Evolutionary conservation across 2,113 vertebrate species (phyloP).

Genomic region (Callorhinus ursinus): DNA sequence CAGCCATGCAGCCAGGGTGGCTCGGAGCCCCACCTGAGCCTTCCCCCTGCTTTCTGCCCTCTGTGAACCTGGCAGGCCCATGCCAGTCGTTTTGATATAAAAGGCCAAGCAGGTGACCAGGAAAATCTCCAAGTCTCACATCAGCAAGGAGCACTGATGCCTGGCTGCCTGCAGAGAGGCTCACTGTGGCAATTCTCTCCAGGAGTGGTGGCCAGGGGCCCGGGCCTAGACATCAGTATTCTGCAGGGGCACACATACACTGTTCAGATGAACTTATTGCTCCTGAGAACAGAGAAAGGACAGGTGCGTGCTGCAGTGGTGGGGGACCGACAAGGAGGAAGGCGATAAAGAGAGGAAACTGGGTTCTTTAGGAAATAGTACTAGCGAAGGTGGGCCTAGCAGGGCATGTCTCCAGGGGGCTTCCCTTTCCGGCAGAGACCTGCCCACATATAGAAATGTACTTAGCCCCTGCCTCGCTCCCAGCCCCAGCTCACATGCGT

Average conservation of each 20-base stretch:
- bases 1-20: neutral
- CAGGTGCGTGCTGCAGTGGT: rapidly evolving
- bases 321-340: rapidly evolving
- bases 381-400: rapidly evolving
- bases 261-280: rapidly evolving
- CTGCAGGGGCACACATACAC: neutral
- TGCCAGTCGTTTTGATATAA: neutral
- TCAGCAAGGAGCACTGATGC: neutral
- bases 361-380: neutral
- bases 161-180: rapidly evolving
- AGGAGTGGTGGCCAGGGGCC: neutral
- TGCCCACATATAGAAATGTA: neutral
- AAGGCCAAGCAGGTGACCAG: neutral
- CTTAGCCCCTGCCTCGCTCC: rapidly evolving
- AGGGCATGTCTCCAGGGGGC: rapidly evolving
- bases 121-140: neutral
- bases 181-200: neutral
- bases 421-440: neutral
- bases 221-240: neutral
- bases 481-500: rapidly evolving
- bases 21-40: rapidly evolving
- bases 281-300: neutral
- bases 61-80: neutral
- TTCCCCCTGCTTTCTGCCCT: neutral
- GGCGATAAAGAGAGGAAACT: rapidly evolving